These are phyloP conservation scores for Teleogryllus oceanicus DNA, from an alignment of 2,888 invertebrate genomes.

Conservation along the genomic window DNA sequence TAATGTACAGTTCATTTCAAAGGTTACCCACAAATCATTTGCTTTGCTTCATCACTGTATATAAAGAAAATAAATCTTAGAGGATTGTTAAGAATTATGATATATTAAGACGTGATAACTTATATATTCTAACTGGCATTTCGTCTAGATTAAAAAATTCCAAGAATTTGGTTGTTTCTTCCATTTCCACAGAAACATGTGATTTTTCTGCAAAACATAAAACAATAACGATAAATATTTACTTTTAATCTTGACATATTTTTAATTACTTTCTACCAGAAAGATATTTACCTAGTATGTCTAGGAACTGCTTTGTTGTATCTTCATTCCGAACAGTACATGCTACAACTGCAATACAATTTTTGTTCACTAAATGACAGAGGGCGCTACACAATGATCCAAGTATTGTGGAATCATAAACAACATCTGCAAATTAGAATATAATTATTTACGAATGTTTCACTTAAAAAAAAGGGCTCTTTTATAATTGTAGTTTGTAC, in stretches of 20 bases:
- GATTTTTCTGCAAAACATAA: background rate
- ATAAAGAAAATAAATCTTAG: too few relatives aligned
- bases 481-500: background rate
- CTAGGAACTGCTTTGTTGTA: slow-evolving; percentile 31
- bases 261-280: background rate
- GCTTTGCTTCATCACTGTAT: too few relatives aligned
- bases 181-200: background rate
- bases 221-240: background rate
- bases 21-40: too few relatives aligned
- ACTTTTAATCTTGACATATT: background rate
- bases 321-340: slow-evolving; percentile 33
- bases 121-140: background rate
- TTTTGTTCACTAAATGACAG: slow-evolving; percentile 25
- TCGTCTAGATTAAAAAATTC: background rate
- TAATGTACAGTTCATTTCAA: too few relatives aligned
- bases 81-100: too few relatives aligned
- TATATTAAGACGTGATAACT: background rate
- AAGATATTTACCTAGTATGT: slow-evolving; percentile 25
- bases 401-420: slow-evolving; percentile 32
- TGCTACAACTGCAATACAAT: slow-evolving; percentile 31
- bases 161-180: background rate
- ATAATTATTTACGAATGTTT: background rate
- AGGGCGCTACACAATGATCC: slow-evolving; percentile 28
- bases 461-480: background rate
- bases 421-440: slow-evolving; percentile 32